Evolutionary conservation across 2,797 vertebrate genomes (phyloP), one percentile per base, ranked within the genome.

Genomic region (Ptychadena robeensis): DNA sequence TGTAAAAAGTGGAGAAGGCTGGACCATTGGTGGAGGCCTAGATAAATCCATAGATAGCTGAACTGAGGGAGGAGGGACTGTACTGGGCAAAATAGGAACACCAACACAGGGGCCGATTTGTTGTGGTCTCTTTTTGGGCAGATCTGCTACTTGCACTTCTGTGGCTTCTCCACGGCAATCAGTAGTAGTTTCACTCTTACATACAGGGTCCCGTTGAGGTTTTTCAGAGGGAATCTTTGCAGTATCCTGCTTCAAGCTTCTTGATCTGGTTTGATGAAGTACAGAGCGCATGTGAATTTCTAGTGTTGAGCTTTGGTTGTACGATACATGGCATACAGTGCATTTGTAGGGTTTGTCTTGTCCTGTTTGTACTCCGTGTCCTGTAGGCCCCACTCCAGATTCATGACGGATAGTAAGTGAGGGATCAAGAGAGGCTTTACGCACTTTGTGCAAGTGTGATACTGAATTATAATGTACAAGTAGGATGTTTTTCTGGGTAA

Each of bases 241-340:
- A 27, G 85, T 10, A 0, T 91, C 90, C 0, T 88, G 63, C 91
- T 94, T 87, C 86, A 95, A 89, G 22, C 93, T 96, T 86, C 96
- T 93, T 74, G 95, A 96, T 78, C 96, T 95, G 35, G 95, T 96
- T 90, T 96, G 96, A 88, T 97, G 96, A 88, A 97, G 90, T 44
- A 98, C 96, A 8, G 96, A 92, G 12, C 91, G 89, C 90, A 92
- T 91, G 64, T 92, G 91, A 81, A 91, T 97, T 93, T 97, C 96
- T 27, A 97, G 90, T 25, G 96, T 97, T 85, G 97, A 96, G 89
- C 96, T 96, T 87, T 97, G 96, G 91, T 96, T 97, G 91, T 97
- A 98, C 32, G 96, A 96, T 82, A 98, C 96, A 28, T 95, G 91
- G 91, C 96, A 98, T 53, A 95, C 89, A 0, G 95, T 94, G 89